Base-by-base conservation (phyloP, 2,797 vertebrate species). In the Etheostoma perlongum region DNA sequence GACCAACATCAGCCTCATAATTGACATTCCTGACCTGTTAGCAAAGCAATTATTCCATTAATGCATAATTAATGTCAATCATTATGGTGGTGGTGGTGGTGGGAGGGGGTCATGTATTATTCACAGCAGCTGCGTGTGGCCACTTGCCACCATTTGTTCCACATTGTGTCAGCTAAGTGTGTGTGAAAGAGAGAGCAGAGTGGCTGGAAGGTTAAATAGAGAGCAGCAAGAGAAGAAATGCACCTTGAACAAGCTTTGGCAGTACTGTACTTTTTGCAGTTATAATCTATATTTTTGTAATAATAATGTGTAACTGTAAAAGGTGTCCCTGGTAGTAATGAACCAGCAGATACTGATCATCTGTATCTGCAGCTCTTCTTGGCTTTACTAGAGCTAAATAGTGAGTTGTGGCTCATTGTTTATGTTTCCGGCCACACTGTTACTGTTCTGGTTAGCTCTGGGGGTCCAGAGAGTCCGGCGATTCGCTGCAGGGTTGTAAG, bases 1-100 rank as follows among this genome's bases (percentile, higher is more conserved):
- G 42, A 33, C 59, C 49, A 58, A 73, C 68, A 73, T 74, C 74
- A 68, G 13, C 48, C 49, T 77, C 64, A 73, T 77, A 74, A 69
- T 5, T 71, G 53, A 54, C 55, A 72, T 86, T 76, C 62, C 71
- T 84, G 23, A 33, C 79, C 66, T 71, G 70, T 82, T 72, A 79
- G 51, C 67, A 42, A 61, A 81, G 74, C 65, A 68, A 76, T 78
- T 55, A 36, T 75, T 85, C 15, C 58, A 47, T 33, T 10, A 55
- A 76, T 86, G 48, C 23, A 88, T 91, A 76, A 89, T 84, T 86
- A 42, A 90, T 88, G 61, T 16, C 4, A 23, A 54, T 81, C 76
- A 78, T 88, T 67, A 82, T 15, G 59, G 48, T 33, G 30, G 8
- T 8, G 33, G 2, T 6, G 4, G 30, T 5, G 30, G 30, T 5